phyloP scores from a whole-genome alignment of 2,888 invertebrate genomes.

The Tipula unca region DNA sequence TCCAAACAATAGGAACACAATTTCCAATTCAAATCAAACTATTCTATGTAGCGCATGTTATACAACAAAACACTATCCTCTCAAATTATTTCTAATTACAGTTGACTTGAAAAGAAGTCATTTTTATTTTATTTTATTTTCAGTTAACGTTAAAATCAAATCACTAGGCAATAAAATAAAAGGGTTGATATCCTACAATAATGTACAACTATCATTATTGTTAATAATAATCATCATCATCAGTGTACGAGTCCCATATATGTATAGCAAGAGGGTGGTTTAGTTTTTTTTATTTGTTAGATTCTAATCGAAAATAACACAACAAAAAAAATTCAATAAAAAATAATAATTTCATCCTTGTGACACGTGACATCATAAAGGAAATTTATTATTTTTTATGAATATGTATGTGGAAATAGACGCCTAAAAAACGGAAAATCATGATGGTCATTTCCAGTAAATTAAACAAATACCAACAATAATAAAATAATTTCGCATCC shows the following conservation, averaged over 20 bases:
- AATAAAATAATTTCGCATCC: not conserved
- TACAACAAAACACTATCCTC: not conserved
- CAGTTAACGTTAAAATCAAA: slow-evolving; percentile 14
- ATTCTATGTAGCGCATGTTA: not conserved
- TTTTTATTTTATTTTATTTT: not conserved
- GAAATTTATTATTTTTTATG: not conserved
- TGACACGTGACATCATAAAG: slow-evolving; percentile 8
- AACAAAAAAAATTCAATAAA: not conserved
- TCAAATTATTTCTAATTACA: not conserved
- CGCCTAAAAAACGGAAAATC: not conserved
- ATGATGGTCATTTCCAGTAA: slow-evolving; percentile 8
- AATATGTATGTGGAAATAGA: no score
- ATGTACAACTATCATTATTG: not conserved
- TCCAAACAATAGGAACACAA: not conserved
- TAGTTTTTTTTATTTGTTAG: not conserved
- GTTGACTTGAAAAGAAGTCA: slow-evolving; percentile 8
- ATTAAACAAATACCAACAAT: not conserved
- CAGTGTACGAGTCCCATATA: not conserved
- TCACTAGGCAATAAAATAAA: not conserved
- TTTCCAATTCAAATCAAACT: not conserved
- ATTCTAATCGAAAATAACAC: not conserved
- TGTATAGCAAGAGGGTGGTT: not conserved
- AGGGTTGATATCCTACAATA: not conserved
- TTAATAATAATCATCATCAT: not conserved
- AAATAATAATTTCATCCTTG: not conserved